Conservation (phyloP, 1,140 invertebrate genomes). For the Drosophila arawakana region DNA sequence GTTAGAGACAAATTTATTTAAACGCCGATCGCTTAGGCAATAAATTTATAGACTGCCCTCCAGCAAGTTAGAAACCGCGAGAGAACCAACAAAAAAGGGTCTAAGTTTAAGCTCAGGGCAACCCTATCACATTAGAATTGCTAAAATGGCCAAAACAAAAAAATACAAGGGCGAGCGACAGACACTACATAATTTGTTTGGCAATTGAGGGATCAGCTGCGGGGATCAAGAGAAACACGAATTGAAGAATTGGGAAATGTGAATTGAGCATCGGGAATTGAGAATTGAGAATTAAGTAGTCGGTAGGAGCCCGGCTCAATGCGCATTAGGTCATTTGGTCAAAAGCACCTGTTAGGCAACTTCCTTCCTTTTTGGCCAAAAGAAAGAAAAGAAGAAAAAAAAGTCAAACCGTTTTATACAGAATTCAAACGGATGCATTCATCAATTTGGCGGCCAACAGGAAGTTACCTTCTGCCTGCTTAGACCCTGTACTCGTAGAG, state of each 20-base stretch:
- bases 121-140: slow-evolving; percentile 67
- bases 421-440: slow-evolving; percentile 80
- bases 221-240: too few species aligned
- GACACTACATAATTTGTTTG: slow-evolving; percentile 65
- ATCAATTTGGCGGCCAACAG: slow-evolving; percentile 78
- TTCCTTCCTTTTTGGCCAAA: slow-evolving; percentile 48
- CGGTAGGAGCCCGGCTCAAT: background rate
- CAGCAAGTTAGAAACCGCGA: slow-evolving; percentile 46
- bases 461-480: slow-evolving; percentile 48
- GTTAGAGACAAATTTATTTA: slow-evolving; percentile 84
- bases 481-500: too few species aligned
- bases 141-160: slow-evolving; percentile 49
- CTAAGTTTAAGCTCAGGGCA: background rate
- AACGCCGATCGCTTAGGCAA: slow-evolving; percentile 67
- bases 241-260: too few species aligned
- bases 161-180: slow-evolving; percentile 22
- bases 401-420: too few species aligned
- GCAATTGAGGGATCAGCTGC: background rate
- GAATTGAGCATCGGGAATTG: too few species aligned
- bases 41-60: slow-evolving; percentile 80
- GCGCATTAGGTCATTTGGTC: slow-evolving; percentile 67
- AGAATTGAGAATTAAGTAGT: too few species aligned
- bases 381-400: background rate
- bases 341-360: slow-evolving; percentile 45
- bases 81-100: slow-evolving; percentile 21